These are phyloP conservation scores for Sycophila texana DNA, from an alignment of 2,888 invertebrate species.

Conservation along the genomic window DNA sequence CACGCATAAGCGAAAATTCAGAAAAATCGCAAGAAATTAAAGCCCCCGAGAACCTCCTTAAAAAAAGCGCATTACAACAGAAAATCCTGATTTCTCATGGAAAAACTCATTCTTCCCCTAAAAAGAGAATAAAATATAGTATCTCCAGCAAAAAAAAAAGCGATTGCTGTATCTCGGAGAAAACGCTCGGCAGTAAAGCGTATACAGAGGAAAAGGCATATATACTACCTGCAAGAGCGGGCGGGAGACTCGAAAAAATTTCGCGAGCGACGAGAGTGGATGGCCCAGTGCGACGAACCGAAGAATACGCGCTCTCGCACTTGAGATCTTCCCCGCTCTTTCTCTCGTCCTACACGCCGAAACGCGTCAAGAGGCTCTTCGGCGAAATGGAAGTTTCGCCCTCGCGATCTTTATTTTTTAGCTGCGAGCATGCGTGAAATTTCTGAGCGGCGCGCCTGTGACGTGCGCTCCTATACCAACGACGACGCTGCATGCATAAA, in stretches of 20 bases:
- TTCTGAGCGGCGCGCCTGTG: conserved; percentile 3
- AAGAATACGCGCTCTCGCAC: conserved; percentile 3
- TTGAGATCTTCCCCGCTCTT: conserved; percentile 9
- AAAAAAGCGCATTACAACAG: no score
- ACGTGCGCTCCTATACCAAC: background rate
- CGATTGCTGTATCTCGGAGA: no score
- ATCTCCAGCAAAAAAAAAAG: no score
- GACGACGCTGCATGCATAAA: background rate
- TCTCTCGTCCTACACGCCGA: background rate
- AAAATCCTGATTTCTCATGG: no score
- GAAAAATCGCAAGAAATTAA: no score
- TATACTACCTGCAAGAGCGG: background rate
- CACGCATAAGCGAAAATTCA: no score
- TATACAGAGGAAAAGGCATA: no score
- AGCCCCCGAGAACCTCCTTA: no score
- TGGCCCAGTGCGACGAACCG: conserved; percentile 14
- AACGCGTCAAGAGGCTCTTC: background rate
- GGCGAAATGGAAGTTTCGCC: conserved; percentile 39
- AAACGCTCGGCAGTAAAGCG: no score
- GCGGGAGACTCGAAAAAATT: background rate
- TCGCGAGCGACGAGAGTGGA: conserved; percentile 4
- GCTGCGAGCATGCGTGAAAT: conserved; percentile 28
- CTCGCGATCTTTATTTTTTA: conserved; percentile 22
- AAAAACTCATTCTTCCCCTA: no score
- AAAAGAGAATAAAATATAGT: no score